Percentiles rank a stretch among this genome's conserved stretches.
phyloP scores from a whole-genome alignment of 2,113 vertebrate species.

The Colistium nudipinnis region DNA sequence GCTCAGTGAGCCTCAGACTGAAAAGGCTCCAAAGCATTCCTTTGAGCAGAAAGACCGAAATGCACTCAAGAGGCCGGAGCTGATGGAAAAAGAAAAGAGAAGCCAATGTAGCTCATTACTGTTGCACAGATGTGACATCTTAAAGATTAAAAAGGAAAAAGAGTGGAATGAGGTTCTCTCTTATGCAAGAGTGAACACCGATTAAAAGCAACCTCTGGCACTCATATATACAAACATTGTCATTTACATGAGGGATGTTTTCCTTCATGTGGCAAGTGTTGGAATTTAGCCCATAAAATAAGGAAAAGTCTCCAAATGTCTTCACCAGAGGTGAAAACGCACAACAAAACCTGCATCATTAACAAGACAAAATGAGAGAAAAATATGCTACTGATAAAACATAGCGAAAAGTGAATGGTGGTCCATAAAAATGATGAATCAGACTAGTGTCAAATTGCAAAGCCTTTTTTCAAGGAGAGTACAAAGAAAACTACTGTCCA shows the following conservation, averaged over 20 bases:
- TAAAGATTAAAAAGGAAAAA: neutral
- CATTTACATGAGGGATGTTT: slow-evolving; percentile 47
- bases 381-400: slow-evolving; percentile 22
- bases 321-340: slow-evolving; percentile 30
- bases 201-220: slow-evolving; percentile 55
- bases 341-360: slow-evolving; percentile 21
- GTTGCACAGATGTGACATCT: slow-evolving; percentile 25
- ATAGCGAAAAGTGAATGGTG: slow-evolving; percentile 23
- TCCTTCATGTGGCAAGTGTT: slow-evolving; percentile 41
- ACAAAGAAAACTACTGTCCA: slow-evolving; percentile 41
- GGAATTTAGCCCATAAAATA: slow-evolving; percentile 21
- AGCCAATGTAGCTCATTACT: slow-evolving; percentile 20
- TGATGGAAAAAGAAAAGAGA: slow-evolving; percentile 30
- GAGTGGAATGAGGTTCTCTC: neutral
- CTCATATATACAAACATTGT: slow-evolving; percentile 36
- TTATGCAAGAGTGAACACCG: slow-evolving; percentile 8
- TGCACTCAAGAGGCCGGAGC: slow-evolving; percentile 33
- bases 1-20: slow-evolving; percentile 60
- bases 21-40: slow-evolving; percentile 69
- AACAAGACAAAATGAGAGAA: slow-evolving; percentile 8
- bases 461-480: slow-evolving; percentile 32
- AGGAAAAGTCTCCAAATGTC: slow-evolving; percentile 14
- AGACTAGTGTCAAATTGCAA: slow-evolving; percentile 41
- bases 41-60: slow-evolving; percentile 54
- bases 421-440: slow-evolving; percentile 31